phyloP scores from a whole-genome alignment of 1,140 invertebrate species.

The Drosophila funebris region DNA sequence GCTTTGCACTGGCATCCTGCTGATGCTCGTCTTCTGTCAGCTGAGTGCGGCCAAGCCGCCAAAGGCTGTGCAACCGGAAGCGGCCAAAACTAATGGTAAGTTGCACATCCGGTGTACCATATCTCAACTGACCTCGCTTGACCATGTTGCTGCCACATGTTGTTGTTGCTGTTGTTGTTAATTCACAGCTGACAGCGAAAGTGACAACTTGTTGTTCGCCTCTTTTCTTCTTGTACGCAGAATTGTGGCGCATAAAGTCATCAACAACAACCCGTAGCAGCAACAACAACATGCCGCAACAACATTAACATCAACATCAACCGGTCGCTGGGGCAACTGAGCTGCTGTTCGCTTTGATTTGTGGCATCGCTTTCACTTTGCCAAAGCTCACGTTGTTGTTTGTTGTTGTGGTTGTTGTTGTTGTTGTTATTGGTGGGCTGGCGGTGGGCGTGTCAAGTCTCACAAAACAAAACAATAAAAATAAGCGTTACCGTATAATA shows the following conservation, averaged over 20 bases:
- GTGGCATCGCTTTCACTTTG: conserved; percentile 73
- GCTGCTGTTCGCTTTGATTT: conserved; percentile 59
- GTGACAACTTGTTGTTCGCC: conserved; percentile 49
- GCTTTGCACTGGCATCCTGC: conserved; percentile 12
- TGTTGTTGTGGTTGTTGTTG: background rate
- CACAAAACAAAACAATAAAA: background rate
- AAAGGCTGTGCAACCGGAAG: conserved; percentile 49
- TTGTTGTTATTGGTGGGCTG: conserved; percentile 4
- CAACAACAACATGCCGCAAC: background rate
- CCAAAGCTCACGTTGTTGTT: conserved; percentile 17
- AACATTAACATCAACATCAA: conserved; percentile 25
- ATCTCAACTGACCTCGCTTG: too few species aligned
- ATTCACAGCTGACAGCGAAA: conserved; percentile 63
- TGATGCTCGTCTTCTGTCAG: conserved; percentile 31
- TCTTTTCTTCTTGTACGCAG: conserved; percentile 14
- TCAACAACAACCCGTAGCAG: conserved; percentile 6
- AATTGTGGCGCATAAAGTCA: conserved; percentile 53
- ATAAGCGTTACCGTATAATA: conserved; percentile 12
- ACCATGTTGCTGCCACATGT: background rate
- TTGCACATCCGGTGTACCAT: background rate
- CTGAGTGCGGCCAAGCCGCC: conserved; percentile 52
- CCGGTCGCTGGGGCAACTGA: conserved; percentile 27
- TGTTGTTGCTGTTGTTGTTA: conserved; percentile 15
- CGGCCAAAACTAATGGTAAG: conserved; percentile 56
- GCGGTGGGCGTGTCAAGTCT: conserved; percentile 36